phyloP scores from a whole-genome alignment of 2,113 vertebrate species.

The Callocephalon fimbriatum region DNA sequence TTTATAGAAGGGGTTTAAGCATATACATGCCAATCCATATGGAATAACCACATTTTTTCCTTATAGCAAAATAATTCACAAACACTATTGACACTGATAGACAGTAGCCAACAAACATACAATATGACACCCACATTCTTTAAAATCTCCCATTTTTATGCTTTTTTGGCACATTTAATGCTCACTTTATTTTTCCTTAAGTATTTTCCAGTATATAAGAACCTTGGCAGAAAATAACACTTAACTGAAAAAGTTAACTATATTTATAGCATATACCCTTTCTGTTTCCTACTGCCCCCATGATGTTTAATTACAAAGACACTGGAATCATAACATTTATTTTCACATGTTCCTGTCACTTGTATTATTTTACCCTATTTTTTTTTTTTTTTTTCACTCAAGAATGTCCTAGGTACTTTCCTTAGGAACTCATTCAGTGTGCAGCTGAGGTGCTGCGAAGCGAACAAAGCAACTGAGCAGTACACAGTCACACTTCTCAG shows the following conservation, averaged over 20 bases:
- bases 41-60: constrained; percentile 16
- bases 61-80: constrained; percentile 8
- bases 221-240: not conserved
- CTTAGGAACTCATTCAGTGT: not conserved
- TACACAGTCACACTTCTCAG: not conserved
- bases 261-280: not conserved
- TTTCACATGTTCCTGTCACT: not conserved
- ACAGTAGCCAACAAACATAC: not conserved
- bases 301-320: not conserved
- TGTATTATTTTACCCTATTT: not conserved
- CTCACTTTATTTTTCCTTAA: not conserved
- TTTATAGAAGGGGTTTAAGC: constrained; percentile 46
- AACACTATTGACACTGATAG: not conserved
- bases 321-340: not conserved
- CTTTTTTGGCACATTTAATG: not conserved
- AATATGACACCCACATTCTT: not conserved
- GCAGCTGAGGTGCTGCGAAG: not conserved
- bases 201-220: not conserved
- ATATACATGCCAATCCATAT: constrained; percentile 19
- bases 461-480: not conserved
- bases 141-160: not conserved
- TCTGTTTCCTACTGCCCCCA: too few relatives aligned
- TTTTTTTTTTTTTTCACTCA: not conserved
- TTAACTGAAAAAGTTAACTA: not conserved
- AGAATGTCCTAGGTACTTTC: not conserved